Percentiles rank a stretch among this genome's conserved stretches.
Evolutionary conservation across 2,888 invertebrate genomes (phyloP).

Genomic region (Mesopsocus fuscifrons): DNA sequence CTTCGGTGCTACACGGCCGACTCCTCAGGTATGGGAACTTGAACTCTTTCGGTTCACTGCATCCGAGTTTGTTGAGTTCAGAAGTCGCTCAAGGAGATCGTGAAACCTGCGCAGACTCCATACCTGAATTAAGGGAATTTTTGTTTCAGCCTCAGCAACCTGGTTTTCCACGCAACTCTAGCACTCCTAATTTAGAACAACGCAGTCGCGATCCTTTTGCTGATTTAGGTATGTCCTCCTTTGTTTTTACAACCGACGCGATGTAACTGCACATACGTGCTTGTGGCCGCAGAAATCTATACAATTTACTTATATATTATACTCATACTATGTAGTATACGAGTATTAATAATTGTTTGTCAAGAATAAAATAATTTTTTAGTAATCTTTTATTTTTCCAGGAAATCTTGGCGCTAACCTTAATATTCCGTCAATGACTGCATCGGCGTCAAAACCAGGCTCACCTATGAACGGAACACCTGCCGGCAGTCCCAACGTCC

Average conservation of each 20-base stretch:
- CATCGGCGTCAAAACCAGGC: slow-evolving; percentile 16
- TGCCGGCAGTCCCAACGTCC: slow-evolving; percentile 21
- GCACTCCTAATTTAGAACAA: slow-evolving; percentile 31
- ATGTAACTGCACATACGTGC: too few relatives aligned
- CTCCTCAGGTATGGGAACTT: slow-evolving; percentile 22
- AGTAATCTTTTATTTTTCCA: slow-evolving; percentile 3
- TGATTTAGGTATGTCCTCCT: slow-evolving; percentile 34
- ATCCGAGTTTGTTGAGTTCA: too few relatives aligned
- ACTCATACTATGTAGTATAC: too few relatives aligned
- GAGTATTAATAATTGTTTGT: too few relatives aligned
- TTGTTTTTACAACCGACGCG: not conserved
- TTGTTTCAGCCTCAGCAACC: not conserved
- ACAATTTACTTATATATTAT: too few relatives aligned
- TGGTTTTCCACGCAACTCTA: slow-evolving; percentile 24
- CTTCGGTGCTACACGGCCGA: slow-evolving; percentile 35
- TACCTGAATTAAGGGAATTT: too few relatives aligned
- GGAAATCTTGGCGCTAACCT: slow-evolving; percentile 23
- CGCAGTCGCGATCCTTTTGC: slow-evolving; percentile 49
- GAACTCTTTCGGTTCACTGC: too few relatives aligned
- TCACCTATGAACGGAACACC: slow-evolving; percentile 24
- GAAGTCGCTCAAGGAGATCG: too few relatives aligned
- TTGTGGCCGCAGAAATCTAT: too few relatives aligned
- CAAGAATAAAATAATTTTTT: not conserved
- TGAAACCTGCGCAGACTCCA: too few relatives aligned
- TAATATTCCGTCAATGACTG: slow-evolving; percentile 7